A percentile compares a stretch with the other conserved stretches of the same genome.
phyloP scores from a whole-genome alignment of 1,140 invertebrate genomes.

The Drosophila sulfurigaster region DNA sequence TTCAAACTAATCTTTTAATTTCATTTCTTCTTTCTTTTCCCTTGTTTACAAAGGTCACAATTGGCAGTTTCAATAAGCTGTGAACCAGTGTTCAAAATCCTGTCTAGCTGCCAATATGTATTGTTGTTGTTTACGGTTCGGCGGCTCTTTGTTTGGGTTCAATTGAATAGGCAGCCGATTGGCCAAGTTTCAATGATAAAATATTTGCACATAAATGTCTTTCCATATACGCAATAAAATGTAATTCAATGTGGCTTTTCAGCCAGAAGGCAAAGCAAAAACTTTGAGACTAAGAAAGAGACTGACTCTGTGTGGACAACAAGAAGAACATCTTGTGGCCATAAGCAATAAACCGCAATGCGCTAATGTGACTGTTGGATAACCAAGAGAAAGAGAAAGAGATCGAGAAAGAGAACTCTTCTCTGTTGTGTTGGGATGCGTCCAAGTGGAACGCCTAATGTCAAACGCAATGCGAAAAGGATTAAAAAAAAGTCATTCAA shows the following conservation, averaged over 20 bases:
- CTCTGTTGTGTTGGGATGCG: constrained; percentile 27
- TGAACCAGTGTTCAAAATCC: constrained; percentile 19
- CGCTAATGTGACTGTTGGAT: constrained; percentile 61
- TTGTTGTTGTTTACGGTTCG: constrained; percentile 56
- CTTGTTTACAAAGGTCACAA: not conserved
- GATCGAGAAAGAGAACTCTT: too few species aligned
- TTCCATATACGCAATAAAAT: constrained; percentile 72
- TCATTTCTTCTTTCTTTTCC: not conserved
- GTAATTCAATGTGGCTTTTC: constrained; percentile 68
- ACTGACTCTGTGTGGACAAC: constrained; percentile 1
- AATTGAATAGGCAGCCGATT: constrained; percentile 46
- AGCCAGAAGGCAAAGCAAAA: not conserved
- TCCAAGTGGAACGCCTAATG: constrained; percentile 61
- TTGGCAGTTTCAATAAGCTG: not conserved
- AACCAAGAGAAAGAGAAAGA: constrained; percentile 4
- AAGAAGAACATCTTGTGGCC: constrained; percentile 51
- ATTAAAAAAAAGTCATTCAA: constrained; percentile 83
- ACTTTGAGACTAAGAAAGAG: constrained; percentile 6
- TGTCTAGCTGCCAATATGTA: constrained; percentile 37
- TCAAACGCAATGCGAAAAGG: constrained; percentile 82
- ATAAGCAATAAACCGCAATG: constrained; percentile 77
- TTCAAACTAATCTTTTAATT: too few species aligned
- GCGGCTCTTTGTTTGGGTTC: constrained; percentile 45
- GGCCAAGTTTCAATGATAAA: constrained; percentile 76
- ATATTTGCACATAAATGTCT: constrained; percentile 83